These are phyloP conservation scores for Bombus superbus DNA, from an alignment of 1,140 invertebrate genomes.

Conservation along the genomic window DNA sequence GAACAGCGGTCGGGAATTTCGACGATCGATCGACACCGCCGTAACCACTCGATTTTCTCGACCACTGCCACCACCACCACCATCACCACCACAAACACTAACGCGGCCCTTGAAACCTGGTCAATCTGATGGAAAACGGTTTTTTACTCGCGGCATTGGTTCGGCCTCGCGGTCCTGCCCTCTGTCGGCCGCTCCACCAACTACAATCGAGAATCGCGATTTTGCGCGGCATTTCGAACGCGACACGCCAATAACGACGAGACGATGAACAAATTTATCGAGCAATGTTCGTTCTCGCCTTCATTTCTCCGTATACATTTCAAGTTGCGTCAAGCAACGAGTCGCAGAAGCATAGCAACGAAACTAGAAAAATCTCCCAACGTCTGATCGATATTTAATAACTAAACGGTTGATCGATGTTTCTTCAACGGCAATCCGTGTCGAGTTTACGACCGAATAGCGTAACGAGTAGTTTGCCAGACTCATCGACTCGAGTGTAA, in stretches of 20 bases:
- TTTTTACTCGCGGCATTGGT: not conserved
- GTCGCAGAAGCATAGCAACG: too few relatives aligned
- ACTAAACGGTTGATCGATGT: too few relatives aligned
- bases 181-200: not conserved
- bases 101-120: not conserved
- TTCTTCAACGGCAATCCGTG: too few relatives aligned
- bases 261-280: too few relatives aligned
- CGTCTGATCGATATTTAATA: too few relatives aligned
- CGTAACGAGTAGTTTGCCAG: too few relatives aligned
- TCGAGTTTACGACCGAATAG: too few relatives aligned
- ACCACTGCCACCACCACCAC: not conserved
- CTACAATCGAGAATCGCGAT: not conserved
- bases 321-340: too few relatives aligned
- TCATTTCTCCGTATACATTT: too few relatives aligned
- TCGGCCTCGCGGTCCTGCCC: not conserved
- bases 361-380: too few relatives aligned
- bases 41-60: not conserved
- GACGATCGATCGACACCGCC: slow-evolving; percentile 11
- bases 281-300: too few relatives aligned
- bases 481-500: too few relatives aligned
- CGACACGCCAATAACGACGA: not conserved
- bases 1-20: not conserved
- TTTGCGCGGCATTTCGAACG: not conserved
- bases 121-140: slow-evolving; percentile 15
- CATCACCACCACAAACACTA: not conserved